Evolutionary conservation across 2,113 vertebrate species (phyloP).

Genomic region (Neopipo cinnamomea): DNA sequence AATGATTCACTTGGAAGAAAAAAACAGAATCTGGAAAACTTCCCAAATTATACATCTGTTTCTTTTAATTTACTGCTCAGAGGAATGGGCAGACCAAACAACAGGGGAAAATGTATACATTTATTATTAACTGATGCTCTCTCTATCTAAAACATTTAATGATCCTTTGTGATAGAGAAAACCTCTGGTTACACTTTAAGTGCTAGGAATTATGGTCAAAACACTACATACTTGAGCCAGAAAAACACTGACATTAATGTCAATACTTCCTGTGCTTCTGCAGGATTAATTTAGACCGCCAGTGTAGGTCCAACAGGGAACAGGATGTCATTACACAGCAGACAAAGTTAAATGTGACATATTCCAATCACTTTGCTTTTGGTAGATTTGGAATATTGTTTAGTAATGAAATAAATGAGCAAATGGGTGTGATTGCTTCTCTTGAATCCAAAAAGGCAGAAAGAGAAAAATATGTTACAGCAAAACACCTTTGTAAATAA

Average conservation of each 20-base stretch:
- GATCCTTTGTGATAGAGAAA: background rate
- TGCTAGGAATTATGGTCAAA: background rate
- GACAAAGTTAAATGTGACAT: background rate
- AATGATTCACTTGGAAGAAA: background rate
- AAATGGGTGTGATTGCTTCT: background rate
- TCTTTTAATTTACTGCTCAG: slow-evolving; percentile 17
- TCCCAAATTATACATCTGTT: background rate
- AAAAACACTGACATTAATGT: background rate
- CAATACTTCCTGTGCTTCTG: background rate
- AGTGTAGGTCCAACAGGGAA: background rate
- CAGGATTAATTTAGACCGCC: background rate
- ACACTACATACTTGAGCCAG: background rate
- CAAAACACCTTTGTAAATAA: background rate
- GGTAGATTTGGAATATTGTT: background rate
- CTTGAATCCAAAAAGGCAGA: background rate
- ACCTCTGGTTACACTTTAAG: background rate
- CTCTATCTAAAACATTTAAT: background rate
- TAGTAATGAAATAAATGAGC: background rate
- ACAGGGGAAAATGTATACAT: background rate
- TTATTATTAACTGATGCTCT: background rate
- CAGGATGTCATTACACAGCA: background rate
- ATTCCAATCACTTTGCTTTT: background rate
- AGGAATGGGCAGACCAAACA: background rate
- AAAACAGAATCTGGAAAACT: background rate
- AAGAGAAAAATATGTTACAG: background rate